These are phyloP conservation scores for Stenurella melanura DNA, from an alignment of 2,888 invertebrate species.

Conservation along the genomic window DNA sequence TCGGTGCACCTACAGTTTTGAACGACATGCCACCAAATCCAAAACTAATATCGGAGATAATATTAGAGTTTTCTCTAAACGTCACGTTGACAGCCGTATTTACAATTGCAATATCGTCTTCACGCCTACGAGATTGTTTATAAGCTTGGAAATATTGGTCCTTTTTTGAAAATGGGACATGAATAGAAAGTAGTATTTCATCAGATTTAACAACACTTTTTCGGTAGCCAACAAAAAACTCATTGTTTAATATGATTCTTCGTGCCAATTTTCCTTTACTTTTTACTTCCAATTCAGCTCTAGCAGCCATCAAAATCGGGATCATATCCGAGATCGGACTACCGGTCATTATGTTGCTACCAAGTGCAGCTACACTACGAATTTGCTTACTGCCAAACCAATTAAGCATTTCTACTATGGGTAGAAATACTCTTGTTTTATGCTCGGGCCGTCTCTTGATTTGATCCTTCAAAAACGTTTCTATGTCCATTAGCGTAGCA, in stretches of 20 bases:
- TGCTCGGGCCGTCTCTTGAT: slow-evolving; percentile 75
- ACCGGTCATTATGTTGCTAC: slow-evolving; percentile 88
- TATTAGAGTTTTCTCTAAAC: slow-evolving; percentile 78
- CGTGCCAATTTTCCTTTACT: slow-evolving; percentile 77
- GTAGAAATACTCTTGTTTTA: slow-evolving; percentile 80
- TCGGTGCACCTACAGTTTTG: slow-evolving; percentile 83
- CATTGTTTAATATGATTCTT: slow-evolving; percentile 81
- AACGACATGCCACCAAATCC: slow-evolving; percentile 97
- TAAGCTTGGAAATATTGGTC: slow-evolving; percentile 88
- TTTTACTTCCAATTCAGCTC: slow-evolving; percentile 79
- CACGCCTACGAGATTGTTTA: slow-evolving; percentile 93
- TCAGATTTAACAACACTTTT: slow-evolving; percentile 82
- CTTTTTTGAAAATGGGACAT: slow-evolving; percentile 83
- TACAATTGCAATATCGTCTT: slow-evolving; percentile 97
- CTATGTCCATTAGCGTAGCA: slow-evolving; percentile 84
- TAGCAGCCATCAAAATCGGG: slow-evolving; percentile 90
- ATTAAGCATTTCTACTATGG: slow-evolving; percentile 89
- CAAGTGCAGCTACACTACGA: slow-evolving; percentile 92
- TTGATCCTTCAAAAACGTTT: slow-evolving; percentile 77
- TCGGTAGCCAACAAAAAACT: slow-evolving; percentile 92
- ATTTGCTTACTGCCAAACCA: slow-evolving; percentile 98
- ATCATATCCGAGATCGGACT: slow-evolving; percentile 98
- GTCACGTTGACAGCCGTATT: slow-evolving; percentile 87
- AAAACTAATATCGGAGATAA: slow-evolving; percentile 79
- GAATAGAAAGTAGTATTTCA: slow-evolving; percentile 88